These are phyloP conservation scores for Heliconius ismenius DNA, from an alignment of 2,888 invertebrate species.

Conservation along the genomic window DNA sequence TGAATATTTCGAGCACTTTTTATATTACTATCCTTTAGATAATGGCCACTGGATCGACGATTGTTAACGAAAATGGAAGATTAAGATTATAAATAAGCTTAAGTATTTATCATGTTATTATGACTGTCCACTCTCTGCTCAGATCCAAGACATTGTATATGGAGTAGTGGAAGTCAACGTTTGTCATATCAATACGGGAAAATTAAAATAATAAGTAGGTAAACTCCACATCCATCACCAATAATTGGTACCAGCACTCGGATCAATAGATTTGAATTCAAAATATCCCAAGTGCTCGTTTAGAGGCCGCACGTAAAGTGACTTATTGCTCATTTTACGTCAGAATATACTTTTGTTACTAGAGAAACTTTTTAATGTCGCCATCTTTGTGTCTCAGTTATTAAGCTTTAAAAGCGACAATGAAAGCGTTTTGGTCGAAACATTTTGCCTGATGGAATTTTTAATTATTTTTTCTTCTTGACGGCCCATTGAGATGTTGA, in stretches of 20 bases:
- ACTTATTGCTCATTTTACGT: constrained; percentile 67
- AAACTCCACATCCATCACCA: no score
- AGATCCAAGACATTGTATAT: no score
- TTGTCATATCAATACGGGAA: no score
- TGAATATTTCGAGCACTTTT: constrained; percentile 63
- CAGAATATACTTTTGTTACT: constrained; percentile 63
- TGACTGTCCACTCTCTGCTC: no score
- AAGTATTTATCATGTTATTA: neutral
- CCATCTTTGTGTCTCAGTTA: constrained; percentile 71
- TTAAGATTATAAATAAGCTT: neutral
- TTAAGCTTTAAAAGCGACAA: constrained; percentile 75
- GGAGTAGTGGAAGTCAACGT: no score
- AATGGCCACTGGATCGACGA: constrained; percentile 52
- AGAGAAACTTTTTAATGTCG: constrained; percentile 69
- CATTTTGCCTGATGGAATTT: constrained; percentile 63
- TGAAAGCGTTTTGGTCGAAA: constrained; percentile 60
- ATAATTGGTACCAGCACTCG: no score
- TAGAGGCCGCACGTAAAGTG: constrained; percentile 39
- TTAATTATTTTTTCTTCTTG: constrained; percentile 52
- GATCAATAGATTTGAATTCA: neutral
- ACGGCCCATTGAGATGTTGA: constrained; percentile 40
- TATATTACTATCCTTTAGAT: constrained; percentile 61
- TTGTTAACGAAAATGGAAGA: constrained; percentile 10
- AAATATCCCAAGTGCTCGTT: constrained; percentile 15
- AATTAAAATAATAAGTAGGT: no score